Conservation (phyloP, 2,888 invertebrate species). For the Lasioglossum malachurum region DNA sequence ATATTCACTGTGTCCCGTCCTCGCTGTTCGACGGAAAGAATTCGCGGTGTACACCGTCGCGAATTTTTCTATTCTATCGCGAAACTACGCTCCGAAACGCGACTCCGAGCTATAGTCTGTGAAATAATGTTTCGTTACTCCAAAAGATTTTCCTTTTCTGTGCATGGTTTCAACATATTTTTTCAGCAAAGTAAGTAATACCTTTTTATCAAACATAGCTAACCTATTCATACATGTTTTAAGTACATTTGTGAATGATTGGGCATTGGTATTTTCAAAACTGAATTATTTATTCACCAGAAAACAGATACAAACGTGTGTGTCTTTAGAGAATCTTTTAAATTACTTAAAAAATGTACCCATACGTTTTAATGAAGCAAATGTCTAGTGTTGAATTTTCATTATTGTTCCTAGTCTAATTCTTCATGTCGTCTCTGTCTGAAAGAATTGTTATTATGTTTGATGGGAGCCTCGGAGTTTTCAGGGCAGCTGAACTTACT, state of each 20-base stretch:
- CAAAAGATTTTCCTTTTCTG: background rate
- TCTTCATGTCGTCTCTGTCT: background rate
- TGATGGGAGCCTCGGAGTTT: background rate
- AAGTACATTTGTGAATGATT: background rate
- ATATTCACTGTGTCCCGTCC: constrained; percentile 9
- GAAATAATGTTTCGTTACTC: background rate
- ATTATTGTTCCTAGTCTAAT: background rate
- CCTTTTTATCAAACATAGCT: background rate
- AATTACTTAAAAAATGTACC: background rate
- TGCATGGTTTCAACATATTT: background rate
- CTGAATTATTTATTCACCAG: background rate
- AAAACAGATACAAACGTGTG: background rate
- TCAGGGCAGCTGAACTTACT: background rate
- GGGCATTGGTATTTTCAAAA: background rate
- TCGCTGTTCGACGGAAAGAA: background rate
- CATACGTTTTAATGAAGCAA: background rate
- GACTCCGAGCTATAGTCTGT: background rate
- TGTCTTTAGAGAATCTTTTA: background rate
- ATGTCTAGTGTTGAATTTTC: background rate
- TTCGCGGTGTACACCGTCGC: background rate
- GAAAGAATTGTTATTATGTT: background rate
- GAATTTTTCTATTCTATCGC: background rate
- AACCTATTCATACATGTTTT: background rate
- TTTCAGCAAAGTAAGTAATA: background rate
- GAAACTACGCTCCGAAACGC: background rate